These are phyloP conservation scores for Xestia c-nigrum DNA, from an alignment of 2,888 invertebrate genomes.

Conservation along the genomic window DNA sequence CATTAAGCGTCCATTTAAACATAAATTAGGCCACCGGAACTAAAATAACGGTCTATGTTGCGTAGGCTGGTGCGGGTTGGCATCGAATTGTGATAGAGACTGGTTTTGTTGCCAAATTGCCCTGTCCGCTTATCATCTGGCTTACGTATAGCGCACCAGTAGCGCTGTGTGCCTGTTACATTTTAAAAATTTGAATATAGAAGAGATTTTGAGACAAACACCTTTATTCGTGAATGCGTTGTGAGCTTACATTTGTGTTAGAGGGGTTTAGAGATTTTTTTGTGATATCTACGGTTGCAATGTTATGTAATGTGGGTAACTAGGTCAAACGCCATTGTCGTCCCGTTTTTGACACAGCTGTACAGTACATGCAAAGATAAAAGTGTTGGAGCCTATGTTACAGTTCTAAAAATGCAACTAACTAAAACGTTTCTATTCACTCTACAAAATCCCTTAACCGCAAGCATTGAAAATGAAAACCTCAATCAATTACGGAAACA, in stretches of 20 bases:
- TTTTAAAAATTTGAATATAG: constrained; percentile 76
- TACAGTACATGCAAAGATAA: neutral
- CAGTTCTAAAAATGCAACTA: neutral
- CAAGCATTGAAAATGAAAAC: constrained; percentile 23
- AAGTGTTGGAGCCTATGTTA: neutral
- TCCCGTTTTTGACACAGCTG: constrained; percentile 30
- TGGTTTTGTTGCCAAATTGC: constrained; percentile 86
- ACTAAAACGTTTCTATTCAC: neutral
- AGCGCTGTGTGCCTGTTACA: constrained; percentile 53
- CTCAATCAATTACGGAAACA: constrained; percentile 47
- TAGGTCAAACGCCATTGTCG: constrained; percentile 32
- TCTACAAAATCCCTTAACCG: neutral
- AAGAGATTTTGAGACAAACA: constrained; percentile 63
- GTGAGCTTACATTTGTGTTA: constrained; percentile 16
- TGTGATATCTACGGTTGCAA: neutral
- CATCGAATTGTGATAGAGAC: constrained; percentile 83
- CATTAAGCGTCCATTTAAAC: constrained; percentile 77
- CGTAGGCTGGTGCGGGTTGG: constrained; percentile 81
- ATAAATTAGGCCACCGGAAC: constrained; percentile 83
- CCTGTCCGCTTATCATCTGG: constrained; percentile 87
- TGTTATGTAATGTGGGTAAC: constrained; percentile 36
- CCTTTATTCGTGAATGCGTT: constrained; percentile 50
- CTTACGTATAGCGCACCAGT: constrained; percentile 75
- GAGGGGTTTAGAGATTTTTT: constrained; percentile 7
- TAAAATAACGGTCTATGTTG: constrained; percentile 79